A percentile compares a stretch with the other conserved stretches of the same genome.
Evolutionary conservation across 2,797 vertebrate genomes (phyloP).

Genomic region (Hephaestus fuliginosus): DNA sequence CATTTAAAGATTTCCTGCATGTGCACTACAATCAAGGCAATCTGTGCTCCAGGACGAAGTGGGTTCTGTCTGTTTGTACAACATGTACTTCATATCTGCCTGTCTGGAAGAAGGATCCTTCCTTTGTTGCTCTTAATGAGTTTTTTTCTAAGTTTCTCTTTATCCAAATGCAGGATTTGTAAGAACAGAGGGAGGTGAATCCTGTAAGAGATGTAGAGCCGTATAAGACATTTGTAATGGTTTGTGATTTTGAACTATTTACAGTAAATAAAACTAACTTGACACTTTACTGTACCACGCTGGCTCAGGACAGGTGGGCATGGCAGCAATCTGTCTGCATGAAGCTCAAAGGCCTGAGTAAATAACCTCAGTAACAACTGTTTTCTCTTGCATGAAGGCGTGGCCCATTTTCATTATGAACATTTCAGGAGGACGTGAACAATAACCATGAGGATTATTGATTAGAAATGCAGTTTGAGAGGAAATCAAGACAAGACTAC

Average conservation of each 20-base stretch:
- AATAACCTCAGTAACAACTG: not conserved
- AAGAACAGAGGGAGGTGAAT: not conserved
- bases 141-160: not conserved
- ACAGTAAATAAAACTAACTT: slow-evolving; percentile 16
- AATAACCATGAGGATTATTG: not conserved
- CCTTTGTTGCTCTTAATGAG: slow-evolving; percentile 5
- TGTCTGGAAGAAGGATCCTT: not conserved
- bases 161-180: not conserved
- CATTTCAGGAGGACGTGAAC: slow-evolving; percentile 3
- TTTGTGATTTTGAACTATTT: slow-evolving; percentile 23
- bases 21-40: not conserved
- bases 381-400: not conserved
- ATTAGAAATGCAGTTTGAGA: slow-evolving; percentile 16
- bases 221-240: not conserved
- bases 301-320: slow-evolving; percentile 4
- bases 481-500: slow-evolving; percentile 30
- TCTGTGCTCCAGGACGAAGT: not conserved
- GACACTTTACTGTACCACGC: not conserved
- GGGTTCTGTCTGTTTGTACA: not conserved
- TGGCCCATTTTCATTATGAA: not conserved
- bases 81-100: not conserved
- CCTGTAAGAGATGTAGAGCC: not conserved
- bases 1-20: not conserved
- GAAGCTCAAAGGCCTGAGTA: not conserved
- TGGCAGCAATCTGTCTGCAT: not conserved